Evolutionary conservation across 2,113 vertebrate genomes (phyloP), one percentile per base, ranked within the genome.

Genomic region (Micronycteris hirsuta): DNA sequence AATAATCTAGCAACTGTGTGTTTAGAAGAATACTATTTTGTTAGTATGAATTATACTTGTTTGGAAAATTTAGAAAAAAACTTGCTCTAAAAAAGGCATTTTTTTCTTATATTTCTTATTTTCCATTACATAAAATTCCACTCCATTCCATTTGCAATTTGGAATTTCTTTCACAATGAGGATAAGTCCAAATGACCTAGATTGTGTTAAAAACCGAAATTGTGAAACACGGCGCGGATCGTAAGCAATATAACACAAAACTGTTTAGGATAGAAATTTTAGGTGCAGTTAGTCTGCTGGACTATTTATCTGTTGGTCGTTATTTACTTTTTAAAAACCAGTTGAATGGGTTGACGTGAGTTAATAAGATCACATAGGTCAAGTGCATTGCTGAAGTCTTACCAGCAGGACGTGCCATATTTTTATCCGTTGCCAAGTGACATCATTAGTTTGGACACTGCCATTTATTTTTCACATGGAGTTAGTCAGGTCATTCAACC

Each of bases 351-450:
- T 16, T 7, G 65, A 36, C 65, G 19, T 65, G 33, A 14, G 31
- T 16, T n/a, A 67, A 67, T 67, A 19, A 16, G 63, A n/a, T 16
- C 63, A 8, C 14, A 4, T 8, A 3, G 63, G 31, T n/a, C 63
- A 7, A 31, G 63, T 11, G n/a, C 33, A 3, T 67, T 67, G 3
- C n/a, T 67, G 3, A n/a, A 12, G 2, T 22, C n/a, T 31, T 17
- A 4, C n/a, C 49, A 20, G 3, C 0, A 28, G 26, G 38, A 13
- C 3, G 2, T 0, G 3, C 10, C 4, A 1, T 1, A 47, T n/a
- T 68, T n/a, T 47, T 24, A 17, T 58, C 16, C 24, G 20, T 47
- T 83, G 38, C 36, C 28, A 17, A 0, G 28, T 4, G 26, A 26
- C 19, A 2, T 4, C 14, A 13, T 28, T 61, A 4, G 31, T 31